phyloP scores from a whole-genome alignment of 1,140 invertebrate genomes.

The Atta colombica region DNA sequence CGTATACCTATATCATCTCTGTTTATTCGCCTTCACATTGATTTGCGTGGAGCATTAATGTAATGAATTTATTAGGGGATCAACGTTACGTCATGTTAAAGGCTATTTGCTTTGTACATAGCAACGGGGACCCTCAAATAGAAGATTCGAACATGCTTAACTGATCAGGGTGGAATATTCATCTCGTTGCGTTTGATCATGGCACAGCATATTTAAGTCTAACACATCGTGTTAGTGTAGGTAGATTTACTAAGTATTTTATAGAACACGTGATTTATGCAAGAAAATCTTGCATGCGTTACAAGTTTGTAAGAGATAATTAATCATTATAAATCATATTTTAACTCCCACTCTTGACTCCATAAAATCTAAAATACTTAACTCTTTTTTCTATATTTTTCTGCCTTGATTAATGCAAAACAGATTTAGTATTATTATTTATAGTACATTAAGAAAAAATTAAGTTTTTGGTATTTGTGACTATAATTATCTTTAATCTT shows the following conservation, averaged over 20 bases:
- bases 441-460: no score
- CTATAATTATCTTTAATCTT: no score
- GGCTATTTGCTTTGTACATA: slow-evolving; percentile 56
- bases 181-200: slow-evolving; percentile 12
- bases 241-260: slow-evolving; percentile 20
- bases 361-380: not conserved
- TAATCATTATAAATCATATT: not conserved
- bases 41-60: slow-evolving; percentile 42
- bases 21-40: slow-evolving; percentile 44
- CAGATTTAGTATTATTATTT: not conserved
- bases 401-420: not conserved
- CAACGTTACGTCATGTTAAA: slow-evolving; percentile 42
- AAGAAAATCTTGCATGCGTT: not conserved
- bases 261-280: not conserved
- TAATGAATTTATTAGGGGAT: slow-evolving; percentile 46
- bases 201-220: not conserved
- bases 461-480: no score
- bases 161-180: slow-evolving; percentile 35
- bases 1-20: not conserved
- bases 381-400: not conserved
- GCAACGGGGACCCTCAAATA: slow-evolving; percentile 24
- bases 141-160: slow-evolving; percentile 38
- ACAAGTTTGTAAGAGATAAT: not conserved
- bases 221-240: not conserved
- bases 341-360: not conserved